Evolutionary conservation across 2,797 vertebrate species (phyloP).

Genomic region (Sciaenops ocellatus): DNA sequence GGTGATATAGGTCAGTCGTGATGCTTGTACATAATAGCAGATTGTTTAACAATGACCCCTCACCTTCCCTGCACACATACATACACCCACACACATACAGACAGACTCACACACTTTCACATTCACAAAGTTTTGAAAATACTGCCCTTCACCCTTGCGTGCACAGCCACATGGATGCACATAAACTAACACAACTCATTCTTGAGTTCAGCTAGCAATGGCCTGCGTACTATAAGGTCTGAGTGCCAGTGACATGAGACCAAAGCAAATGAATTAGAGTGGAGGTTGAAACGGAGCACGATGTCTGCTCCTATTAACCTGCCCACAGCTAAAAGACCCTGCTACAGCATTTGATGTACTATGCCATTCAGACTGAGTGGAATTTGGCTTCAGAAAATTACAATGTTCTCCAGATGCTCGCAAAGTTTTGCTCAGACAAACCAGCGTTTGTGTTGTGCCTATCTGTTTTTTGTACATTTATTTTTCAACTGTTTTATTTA

Average conservation of each 20-base stretch:
- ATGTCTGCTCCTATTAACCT: constrained; percentile 79
- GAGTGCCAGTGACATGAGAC: constrained; percentile 84
- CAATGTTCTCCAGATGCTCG: constrained; percentile 69
- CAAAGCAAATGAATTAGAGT: constrained; percentile 82
- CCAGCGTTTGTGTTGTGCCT: constrained; percentile 43
- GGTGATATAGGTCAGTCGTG: constrained; percentile 66
- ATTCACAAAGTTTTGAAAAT: constrained; percentile 39
- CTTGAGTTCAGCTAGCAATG: constrained; percentile 53
- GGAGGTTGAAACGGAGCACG: constrained; percentile 71
- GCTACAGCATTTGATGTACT: constrained; percentile 68
- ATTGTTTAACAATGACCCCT: constrained; percentile 76
- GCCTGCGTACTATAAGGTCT: constrained; percentile 76
- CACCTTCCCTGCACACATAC: constrained; percentile 40
- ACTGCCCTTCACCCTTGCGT: constrained; percentile 19
- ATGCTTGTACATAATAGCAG: constrained; percentile 66
- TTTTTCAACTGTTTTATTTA: constrained; percentile 50
- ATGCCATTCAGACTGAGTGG: constrained; percentile 48
- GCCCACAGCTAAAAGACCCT: constrained; percentile 59
- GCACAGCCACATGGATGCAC: constrained; percentile 45
- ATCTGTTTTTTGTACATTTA: constrained; percentile 50
- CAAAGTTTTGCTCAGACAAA: constrained; percentile 50
- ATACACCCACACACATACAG: not conserved
- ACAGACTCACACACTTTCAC: constrained; percentile 18
- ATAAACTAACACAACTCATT: constrained; percentile 59
- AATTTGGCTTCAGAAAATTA: constrained; percentile 55